Conservation (phyloP, 2,797 vertebrate species). For the Limnodromus scolopaceus region DNA sequence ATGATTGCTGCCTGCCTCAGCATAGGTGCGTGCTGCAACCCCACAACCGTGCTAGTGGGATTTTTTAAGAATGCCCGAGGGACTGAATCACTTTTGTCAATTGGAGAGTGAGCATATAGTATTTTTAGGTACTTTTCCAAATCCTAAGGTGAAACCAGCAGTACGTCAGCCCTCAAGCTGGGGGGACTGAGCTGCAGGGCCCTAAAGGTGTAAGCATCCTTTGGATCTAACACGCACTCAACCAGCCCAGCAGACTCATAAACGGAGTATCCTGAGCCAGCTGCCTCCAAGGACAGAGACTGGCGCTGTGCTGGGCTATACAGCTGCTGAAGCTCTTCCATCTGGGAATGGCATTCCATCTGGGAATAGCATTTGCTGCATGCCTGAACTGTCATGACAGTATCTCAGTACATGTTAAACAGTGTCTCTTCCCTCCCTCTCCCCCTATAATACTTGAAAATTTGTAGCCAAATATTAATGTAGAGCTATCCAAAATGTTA, state of each 20-base stretch:
- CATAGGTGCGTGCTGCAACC: neutral
- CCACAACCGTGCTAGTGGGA: neutral
- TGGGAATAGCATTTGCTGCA: neutral
- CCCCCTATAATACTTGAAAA: neutral
- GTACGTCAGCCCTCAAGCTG: neutral
- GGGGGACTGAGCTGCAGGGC: neutral
- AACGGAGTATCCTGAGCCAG: neutral
- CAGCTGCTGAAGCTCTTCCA: neutral
- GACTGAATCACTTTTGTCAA: neutral
- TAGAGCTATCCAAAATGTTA: neutral
- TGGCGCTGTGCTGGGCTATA: neutral
- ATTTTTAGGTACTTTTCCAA: neutral
- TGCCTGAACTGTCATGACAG: neutral
- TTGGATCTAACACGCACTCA: neutral
- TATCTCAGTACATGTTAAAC: neutral
- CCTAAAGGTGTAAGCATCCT: neutral
- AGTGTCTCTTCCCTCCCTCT: too few relatives aligned
- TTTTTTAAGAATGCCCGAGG: neutral
- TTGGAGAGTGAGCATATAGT: neutral
- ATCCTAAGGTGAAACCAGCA: neutral
- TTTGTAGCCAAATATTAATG: neutral
- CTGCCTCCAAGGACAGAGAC: neutral
- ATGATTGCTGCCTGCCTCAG: neutral
- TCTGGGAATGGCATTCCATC: neutral
- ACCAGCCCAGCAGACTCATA: neutral